Base-by-base conservation (phyloP, 2,797 vertebrate genomes). In the Lycodopsis pacificus region DNA sequence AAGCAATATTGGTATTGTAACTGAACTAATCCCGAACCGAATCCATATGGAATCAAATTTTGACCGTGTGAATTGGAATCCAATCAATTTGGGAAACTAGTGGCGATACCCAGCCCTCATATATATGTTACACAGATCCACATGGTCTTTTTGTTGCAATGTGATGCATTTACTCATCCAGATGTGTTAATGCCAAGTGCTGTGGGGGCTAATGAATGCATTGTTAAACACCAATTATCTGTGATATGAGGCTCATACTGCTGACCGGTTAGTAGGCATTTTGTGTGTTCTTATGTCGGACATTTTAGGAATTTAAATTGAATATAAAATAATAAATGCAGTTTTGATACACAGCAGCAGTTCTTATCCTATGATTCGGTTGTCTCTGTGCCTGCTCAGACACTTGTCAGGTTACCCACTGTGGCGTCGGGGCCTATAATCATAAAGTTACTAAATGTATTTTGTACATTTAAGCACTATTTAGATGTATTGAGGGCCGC, bases 111-210 rank as follows among this genome's bases (percentile, higher is more conserved):
- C 22, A 27, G 22, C 51, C 22, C 14, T 30, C 7, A 30, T 56
- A 8, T 9, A 56, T 17, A 17, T 56, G 25, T 17, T 8, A n/a
- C 5, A 12, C 20, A n/a, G 49, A 22, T 51, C 20, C 1, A 53
- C 51, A 2, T 25, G 51, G 11, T 49, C 19, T n/a, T 48, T 17
- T 49, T 4, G 7, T n/a, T 13, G 51, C 51, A 12, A 22, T 5
- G 51, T 27, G 25, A 34, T 49, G 27, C 38, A 44, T 71, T 57
- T 59, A 56, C 56, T 62, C 17, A 65, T 64, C 36, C 48, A 9
- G 17, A 32, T 54, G 63, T 67, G 78, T 73, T 78, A 44, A 81
- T 89, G 79, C 79, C 73, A 84, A 49, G 76, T 83, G 85, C 8
- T 71, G 57, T 69, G 42, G 59, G 56, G 65, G n/a, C 36, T 27